These are phyloP conservation scores for Epinephelus coioides DNA, from an alignment of 2,797 vertebrate genomes.

Conservation along the genomic window DNA sequence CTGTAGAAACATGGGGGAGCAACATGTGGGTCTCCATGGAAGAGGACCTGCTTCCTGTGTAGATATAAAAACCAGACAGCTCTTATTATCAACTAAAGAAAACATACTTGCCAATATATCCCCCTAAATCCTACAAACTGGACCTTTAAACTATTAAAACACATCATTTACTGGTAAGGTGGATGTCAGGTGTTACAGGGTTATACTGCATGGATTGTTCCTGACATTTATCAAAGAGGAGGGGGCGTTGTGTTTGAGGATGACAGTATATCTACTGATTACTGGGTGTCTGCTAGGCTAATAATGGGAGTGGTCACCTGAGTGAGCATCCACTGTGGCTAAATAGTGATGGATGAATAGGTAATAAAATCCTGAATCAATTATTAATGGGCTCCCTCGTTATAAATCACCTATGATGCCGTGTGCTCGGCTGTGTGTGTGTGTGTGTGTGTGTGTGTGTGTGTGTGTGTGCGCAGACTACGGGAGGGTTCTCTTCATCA, in stretches of 20 bases:
- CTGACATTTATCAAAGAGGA: slow-evolving; percentile 13
- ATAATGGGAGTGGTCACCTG: slow-evolving; percentile 36
- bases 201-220: no score
- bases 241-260: neutral
- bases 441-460: slow-evolving; percentile 13
- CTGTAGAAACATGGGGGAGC: no score
- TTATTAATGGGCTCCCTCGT: slow-evolving; percentile 63
- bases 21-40: no score
- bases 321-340: slow-evolving; percentile 24
- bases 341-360: slow-evolving; percentile 65
- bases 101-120: no score
- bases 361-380: slow-evolving; percentile 64
- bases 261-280: slow-evolving; percentile 26
- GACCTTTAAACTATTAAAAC: no score
- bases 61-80: no score
- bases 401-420: slow-evolving; percentile 57
- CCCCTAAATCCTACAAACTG: no score
- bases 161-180: no score
- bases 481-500: slow-evolving; percentile 48
- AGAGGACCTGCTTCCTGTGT: no score
- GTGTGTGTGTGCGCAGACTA: neutral
- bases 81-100: no score
- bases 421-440: slow-evolving; percentile 17
- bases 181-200: no score
- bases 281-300: slow-evolving; percentile 27